Percentiles rank a stretch among this genome's conserved stretches.
These are phyloP conservation scores for Pseudotriccus pelzelni DNA, from an alignment of 2,797 vertebrate genomes.

Conservation along the genomic window DNA sequence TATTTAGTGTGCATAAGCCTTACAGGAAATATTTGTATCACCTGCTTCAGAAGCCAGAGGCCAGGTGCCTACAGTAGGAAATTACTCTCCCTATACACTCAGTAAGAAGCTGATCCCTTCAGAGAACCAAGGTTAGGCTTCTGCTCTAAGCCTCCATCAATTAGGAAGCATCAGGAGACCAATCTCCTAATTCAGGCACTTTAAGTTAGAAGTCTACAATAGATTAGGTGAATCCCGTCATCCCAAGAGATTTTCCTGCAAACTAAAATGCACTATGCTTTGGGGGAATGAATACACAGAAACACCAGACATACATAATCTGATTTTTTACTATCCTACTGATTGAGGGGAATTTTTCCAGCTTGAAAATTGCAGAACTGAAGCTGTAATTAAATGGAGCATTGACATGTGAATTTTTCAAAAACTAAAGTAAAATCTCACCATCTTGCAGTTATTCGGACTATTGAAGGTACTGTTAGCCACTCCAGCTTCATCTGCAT, in stretches of 20 bases:
- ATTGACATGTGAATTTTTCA: background rate
- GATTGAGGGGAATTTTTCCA: background rate
- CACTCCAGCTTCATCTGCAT: slow-evolving; percentile 78
- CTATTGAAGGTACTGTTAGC: slow-evolving; percentile 73
- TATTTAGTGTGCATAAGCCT: background rate
- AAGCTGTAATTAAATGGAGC: background rate
- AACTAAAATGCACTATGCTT: background rate
- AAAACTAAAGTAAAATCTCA: slow-evolving; percentile 52
- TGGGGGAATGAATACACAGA: background rate
- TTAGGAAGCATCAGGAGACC: background rate
- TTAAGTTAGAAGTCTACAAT: background rate
- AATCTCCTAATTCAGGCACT: background rate
- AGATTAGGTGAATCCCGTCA: background rate
- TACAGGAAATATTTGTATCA: background rate
- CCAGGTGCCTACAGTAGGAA: background rate
- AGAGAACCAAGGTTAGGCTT: background rate
- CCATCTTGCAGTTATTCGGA: slow-evolving; percentile 65
- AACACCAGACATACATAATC: background rate
- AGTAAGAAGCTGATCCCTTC: background rate
- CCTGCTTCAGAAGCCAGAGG: background rate
- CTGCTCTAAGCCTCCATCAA: background rate
- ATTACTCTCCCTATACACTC: background rate
- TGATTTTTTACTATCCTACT: background rate
- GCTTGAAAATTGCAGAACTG: background rate
- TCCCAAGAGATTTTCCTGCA: background rate